These are phyloP conservation scores for Cinclus cinclus DNA, from an alignment of 2,113 vertebrate genomes.

Conservation along the genomic window DNA sequence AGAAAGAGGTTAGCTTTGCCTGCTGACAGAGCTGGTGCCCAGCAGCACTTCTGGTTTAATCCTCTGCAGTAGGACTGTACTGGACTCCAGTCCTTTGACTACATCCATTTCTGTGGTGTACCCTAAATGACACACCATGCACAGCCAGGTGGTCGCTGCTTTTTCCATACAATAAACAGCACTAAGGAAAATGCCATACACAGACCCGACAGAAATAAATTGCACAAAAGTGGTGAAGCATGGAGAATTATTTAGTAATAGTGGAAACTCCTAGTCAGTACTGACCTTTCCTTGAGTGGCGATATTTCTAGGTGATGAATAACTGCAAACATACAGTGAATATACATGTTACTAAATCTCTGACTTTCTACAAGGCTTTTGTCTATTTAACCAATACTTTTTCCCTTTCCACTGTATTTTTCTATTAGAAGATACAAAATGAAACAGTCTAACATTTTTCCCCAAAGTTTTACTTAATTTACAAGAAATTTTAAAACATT, in stretches of 20 bases:
- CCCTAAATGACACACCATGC: neutral
- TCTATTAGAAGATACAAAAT: neutral
- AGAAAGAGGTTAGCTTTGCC: neutral
- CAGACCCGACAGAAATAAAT: neutral
- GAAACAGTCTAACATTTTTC: neutral
- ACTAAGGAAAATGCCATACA: neutral
- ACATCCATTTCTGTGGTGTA: fast-evolving
- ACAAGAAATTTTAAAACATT: neutral
- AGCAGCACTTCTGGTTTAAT: neutral
- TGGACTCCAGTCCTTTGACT: neutral
- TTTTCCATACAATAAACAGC: neutral
- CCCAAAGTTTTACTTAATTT: neutral
- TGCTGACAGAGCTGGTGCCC: neutral
- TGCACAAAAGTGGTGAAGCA: neutral
- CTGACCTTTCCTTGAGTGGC: neutral
- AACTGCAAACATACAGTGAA: neutral
- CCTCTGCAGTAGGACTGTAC: neutral
- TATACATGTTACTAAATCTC: neutral
- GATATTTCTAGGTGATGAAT: neutral
- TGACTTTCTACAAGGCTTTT: neutral
- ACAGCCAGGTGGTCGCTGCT: neutral
- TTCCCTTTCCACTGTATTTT: neutral
- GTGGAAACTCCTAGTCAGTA: neutral
- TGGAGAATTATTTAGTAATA: neutral
- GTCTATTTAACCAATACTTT: neutral